Evolutionary conservation across 23 tunicate species (phyloP).

Genomic region (Styela clava): DNA sequence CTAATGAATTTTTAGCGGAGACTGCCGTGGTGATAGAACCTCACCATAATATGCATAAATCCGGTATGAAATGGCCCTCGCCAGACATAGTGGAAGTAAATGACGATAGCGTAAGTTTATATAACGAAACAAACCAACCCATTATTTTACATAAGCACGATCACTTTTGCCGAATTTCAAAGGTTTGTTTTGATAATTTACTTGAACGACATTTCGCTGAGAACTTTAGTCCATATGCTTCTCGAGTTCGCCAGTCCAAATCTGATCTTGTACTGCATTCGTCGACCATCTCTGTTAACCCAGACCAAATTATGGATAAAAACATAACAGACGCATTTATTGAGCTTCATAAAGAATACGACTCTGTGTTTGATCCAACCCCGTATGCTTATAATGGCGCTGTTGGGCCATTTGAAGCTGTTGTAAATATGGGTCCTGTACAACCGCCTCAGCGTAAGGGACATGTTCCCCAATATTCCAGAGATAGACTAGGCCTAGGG

Average conservation of each 20-base stretch:
- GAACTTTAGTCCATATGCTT: too few species aligned
- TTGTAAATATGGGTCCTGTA: not conserved
- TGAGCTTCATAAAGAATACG: not conserved
- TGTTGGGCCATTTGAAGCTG: not conserved
- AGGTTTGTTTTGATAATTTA: not conserved
- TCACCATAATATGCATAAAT: not conserved
- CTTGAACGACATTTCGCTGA: not conserved
- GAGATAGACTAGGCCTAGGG: not conserved
- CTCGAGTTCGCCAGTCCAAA: too few species aligned
- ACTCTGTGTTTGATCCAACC: not conserved
- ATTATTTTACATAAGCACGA: not conserved
- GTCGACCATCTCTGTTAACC: not conserved
- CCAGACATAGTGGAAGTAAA: not conserved
- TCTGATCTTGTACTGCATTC: not conserved
- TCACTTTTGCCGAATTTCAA: not conserved
- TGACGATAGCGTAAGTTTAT: not conserved
- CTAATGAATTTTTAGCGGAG: not conserved
- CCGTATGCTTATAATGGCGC: not conserved
- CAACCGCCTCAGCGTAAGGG: constrained; percentile 4
- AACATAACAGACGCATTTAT: not conserved
- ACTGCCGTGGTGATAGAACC: not conserved
- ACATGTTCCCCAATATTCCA: not conserved
- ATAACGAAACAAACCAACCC: not conserved
- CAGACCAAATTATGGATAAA: not conserved
- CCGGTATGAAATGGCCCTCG: not conserved